Conservation (phyloP, 2,888 invertebrate genomes). For the Papilio gigon region DNA sequence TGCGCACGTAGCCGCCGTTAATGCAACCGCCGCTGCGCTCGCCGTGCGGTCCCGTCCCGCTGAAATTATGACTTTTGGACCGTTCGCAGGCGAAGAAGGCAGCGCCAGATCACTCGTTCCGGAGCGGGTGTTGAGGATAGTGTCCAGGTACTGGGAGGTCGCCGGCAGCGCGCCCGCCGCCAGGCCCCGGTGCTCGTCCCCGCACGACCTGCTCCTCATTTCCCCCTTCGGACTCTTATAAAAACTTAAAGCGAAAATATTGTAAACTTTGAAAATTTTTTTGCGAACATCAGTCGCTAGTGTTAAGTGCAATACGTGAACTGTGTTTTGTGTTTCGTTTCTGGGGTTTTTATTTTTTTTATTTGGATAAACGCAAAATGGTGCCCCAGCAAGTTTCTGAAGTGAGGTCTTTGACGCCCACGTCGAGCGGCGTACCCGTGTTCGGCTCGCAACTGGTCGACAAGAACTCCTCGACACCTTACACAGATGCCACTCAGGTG, state of each 20-base stretch:
- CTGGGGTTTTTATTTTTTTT: constrained; percentile 39
- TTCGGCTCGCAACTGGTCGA: constrained; percentile 96
- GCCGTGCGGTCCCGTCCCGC: constrained; percentile 74
- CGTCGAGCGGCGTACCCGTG: constrained; percentile 85
- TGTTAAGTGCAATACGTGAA: constrained; percentile 78
- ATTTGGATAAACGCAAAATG: constrained; percentile 81
- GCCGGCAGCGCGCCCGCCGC: constrained; percentile 69
- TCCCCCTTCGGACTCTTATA: constrained; percentile 71
- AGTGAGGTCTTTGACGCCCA: constrained; percentile 82
- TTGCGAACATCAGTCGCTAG: constrained; percentile 62
- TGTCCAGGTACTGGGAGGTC: constrained; percentile 79
- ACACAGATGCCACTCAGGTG: constrained; percentile 99
- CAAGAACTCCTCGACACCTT: constrained; percentile 95
- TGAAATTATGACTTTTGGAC: constrained; percentile 83
- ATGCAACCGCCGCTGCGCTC: constrained; percentile 77
- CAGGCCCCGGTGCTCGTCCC: constrained; percentile 71
- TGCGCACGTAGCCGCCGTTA: constrained; percentile 75
- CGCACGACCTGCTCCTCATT: constrained; percentile 64
- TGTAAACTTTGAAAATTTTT: constrained; percentile 51
- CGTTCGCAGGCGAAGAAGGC: constrained; percentile 73
- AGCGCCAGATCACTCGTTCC: constrained; percentile 75
- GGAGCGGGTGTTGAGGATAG: constrained; percentile 79
- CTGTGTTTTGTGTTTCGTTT: constrained; percentile 61
- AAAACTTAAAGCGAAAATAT: constrained; percentile 50
- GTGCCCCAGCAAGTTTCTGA: constrained; percentile 88